Evolutionary conservation across 1,140 invertebrate genomes (phyloP), one percentile per base, ranked within the genome.

Genomic region (Popillia japonica): DNA sequence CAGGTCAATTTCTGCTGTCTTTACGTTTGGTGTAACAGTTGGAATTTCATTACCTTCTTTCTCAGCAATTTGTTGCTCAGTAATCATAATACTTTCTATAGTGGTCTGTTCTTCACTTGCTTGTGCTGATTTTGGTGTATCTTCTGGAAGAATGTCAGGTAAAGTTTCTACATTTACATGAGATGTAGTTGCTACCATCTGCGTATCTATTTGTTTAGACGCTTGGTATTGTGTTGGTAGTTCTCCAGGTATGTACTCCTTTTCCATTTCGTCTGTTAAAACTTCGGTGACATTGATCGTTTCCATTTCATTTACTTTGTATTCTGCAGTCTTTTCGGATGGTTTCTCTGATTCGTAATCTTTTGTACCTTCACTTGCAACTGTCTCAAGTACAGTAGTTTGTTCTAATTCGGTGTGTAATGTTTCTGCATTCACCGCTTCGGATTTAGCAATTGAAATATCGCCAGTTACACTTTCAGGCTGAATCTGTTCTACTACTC

Each of bases 401-500:
- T 91, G 90, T 79, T 89, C 88, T 22, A 88, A 81, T 61, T 87
- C 79, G 10, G 85, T 84, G 77, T 90, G 88, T 76, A 82, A 86
- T 59, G 89, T 77, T 76, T 87, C 88, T 23, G 91, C 91, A 64
- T 77, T 84, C 11, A 83, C 86, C 41, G 82, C 78, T 17, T 86
- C 76, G 22, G 86, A 82, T 78, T 80, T 75, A 22, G 87, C 84
- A 81, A 89, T 81, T 4, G 83, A 79, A n/a, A 92, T 77, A 55
- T 87, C 77, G 20, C 86, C 87, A 14, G 90, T 79, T 74, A 86
- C 86, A 82, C 89, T 88, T 78, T 91, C 87, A 17, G 88, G 82
- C 77, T 86, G 84, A 20, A 90, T 89, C 88, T 92, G 90, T 85
- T 92, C 90, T 55, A 91, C 86, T 78, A 92, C 84, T 59, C 90